Percentiles rank a stretch among this genome's conserved stretches.
phyloP scores from a whole-genome alignment of 2,113 vertebrate genomes.

The Corythoichthys haematopterus region DNA sequence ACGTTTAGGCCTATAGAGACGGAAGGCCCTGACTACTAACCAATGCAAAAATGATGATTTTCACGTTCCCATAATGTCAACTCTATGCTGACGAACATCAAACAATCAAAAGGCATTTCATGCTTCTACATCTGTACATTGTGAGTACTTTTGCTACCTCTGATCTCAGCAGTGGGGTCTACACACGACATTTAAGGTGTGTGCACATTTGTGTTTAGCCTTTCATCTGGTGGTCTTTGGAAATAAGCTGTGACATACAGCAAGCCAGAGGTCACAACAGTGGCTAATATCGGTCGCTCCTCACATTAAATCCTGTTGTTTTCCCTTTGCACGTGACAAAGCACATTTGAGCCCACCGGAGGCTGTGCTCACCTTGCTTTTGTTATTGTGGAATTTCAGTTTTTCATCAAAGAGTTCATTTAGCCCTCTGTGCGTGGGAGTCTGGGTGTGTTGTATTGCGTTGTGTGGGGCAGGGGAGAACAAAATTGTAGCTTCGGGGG shows the following conservation, averaged over 20 bases:
- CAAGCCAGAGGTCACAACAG: constrained; percentile 46
- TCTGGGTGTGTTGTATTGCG: constrained; percentile 1
- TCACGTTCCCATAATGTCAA: too few relatives aligned
- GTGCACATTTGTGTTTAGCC: constrained; percentile 1
- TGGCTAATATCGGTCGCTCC: constrained; percentile 45
- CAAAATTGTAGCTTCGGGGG: background rate
- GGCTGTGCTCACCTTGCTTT: constrained; percentile 37
- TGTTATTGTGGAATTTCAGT: constrained; percentile 42
- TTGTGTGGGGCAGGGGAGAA: background rate
- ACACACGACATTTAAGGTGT: background rate
- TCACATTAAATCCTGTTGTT: constrained; percentile 51
- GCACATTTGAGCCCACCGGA: constrained; percentile 35
- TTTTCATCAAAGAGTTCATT: constrained; percentile 52
- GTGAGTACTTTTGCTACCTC: background rate
- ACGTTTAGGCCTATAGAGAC: too few relatives aligned
- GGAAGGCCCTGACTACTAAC: too few relatives aligned
- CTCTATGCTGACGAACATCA: too few relatives aligned
- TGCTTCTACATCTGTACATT: too few relatives aligned
- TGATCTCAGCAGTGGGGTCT: background rate
- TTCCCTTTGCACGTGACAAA: constrained; percentile 33
- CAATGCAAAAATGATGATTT: too few relatives aligned
- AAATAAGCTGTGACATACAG: constrained; percentile 48
- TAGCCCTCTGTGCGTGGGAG: constrained; percentile 3
- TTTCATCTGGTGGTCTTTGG: constrained; percentile 30
- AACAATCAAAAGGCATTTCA: too few relatives aligned